Evolutionary conservation across 2,797 vertebrate species (phyloP).

Genomic region (Darevskia mixta): DNA sequence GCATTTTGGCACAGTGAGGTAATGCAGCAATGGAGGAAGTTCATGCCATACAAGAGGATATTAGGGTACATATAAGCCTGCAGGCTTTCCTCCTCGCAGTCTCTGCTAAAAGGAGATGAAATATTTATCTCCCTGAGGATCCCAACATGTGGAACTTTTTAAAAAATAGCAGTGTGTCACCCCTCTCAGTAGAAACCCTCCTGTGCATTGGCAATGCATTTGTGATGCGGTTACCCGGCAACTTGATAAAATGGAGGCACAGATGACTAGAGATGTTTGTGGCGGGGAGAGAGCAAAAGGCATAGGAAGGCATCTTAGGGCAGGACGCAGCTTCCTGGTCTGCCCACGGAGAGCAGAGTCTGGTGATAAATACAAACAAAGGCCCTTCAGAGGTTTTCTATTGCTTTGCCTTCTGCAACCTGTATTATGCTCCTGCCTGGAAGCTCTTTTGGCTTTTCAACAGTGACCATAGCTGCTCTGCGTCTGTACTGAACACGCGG

Average conservation of each 20-base stretch:
- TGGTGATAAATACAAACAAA: neutral
- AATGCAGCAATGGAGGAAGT: constrained; percentile 47
- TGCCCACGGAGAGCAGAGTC: neutral
- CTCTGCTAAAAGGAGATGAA: constrained; percentile 49
- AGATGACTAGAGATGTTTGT: neutral
- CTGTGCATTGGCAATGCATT: neutral
- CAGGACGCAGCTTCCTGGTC: neutral
- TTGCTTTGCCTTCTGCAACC: neutral
- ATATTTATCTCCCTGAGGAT: constrained; percentile 62
- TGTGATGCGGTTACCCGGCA: neutral
- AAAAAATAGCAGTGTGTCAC: neutral
- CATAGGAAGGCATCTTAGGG: neutral
- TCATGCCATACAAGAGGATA: constrained; percentile 42
- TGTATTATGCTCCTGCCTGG: neutral
- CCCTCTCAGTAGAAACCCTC: constrained; percentile 41
- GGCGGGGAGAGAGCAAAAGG: neutral
- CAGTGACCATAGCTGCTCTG: neutral
- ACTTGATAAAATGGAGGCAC: neutral
- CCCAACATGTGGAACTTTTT: neutral
- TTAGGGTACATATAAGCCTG: constrained; percentile 50
- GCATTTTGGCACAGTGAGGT: constrained; percentile 15
- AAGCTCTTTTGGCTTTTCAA: neutral
- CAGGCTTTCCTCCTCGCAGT: constrained; percentile 34
- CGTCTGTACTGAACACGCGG: neutral
- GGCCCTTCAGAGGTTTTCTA: neutral